Conservation (phyloP, 2,113 vertebrate genomes). For the Aramus guarauna region DNA sequence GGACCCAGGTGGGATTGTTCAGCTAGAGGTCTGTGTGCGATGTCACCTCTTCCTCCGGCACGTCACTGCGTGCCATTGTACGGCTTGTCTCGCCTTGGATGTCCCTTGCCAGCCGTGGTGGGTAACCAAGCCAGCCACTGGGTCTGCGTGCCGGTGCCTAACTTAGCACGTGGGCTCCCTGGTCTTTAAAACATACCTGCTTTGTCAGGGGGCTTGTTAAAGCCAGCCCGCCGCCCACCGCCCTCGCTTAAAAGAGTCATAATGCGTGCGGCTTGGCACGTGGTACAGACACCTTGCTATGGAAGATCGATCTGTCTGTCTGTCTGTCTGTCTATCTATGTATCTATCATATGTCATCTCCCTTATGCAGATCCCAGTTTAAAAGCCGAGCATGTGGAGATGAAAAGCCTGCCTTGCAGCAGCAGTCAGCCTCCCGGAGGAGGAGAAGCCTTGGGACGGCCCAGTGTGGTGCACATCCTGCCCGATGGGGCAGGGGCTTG, state of each 20-base stretch:
- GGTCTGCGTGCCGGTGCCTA: background rate
- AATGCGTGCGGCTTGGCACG: accelerated
- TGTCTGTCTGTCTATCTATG: too few relatives aligned
- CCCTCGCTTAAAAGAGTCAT: too few relatives aligned
- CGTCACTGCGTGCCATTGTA: accelerated
- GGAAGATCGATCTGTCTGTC: background rate
- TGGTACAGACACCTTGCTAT: background rate
- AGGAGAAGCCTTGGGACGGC: background rate
- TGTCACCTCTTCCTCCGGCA: background rate
- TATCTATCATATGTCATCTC: background rate
- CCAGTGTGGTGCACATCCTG: accelerated
- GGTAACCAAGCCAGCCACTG: background rate
- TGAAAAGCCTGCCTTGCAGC: background rate
- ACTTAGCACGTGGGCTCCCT: background rate
- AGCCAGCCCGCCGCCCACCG: background rate
- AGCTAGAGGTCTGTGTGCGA: background rate
- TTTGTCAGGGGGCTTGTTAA: background rate
- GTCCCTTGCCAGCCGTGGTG: background rate
- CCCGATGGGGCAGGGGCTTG: accelerated
- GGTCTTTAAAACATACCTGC: background rate
- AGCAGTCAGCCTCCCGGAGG: background rate
- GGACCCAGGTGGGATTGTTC: too few relatives aligned
- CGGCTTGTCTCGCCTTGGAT: accelerated
- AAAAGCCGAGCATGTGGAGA: background rate
- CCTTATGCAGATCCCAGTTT: background rate